Percentiles rank a stretch among this genome's conserved stretches.
These are phyloP conservation scores for Bombus sylvicola DNA, from an alignment of 1,140 invertebrate species.

Conservation along the genomic window DNA sequence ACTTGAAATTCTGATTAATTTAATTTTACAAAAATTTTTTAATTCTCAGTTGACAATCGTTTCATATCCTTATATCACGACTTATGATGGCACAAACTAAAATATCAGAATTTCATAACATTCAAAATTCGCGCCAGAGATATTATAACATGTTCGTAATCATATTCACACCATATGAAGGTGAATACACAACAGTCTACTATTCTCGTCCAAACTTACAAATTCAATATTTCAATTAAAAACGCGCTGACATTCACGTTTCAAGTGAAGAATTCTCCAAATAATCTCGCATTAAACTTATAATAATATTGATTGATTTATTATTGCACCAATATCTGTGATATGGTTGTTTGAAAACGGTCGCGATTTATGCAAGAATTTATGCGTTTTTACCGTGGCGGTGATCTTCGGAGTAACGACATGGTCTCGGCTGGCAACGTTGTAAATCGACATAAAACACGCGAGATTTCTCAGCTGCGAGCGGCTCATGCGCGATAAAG, in stretches of 20 bases:
- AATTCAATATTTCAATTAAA: not conserved
- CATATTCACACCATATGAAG: not conserved
- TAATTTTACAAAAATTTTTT: not conserved
- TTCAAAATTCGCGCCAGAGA: not conserved
- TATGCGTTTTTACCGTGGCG: not conserved
- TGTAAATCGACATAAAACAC: conserved; percentile 47
- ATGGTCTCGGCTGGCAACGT: conserved; percentile 14
- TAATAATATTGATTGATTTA: too few relatives aligned
- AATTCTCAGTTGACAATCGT: not conserved
- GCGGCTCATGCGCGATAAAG: conserved; percentile 46
- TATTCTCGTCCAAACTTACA: not conserved
- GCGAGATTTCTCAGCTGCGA: conserved; percentile 50
- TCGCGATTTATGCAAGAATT: not conserved
- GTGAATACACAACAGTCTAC: not conserved
- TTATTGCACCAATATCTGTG: not conserved
- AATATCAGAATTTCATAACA: not conserved
- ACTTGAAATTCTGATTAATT: not conserved
- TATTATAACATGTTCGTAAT: not conserved
- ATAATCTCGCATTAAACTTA: not conserved
- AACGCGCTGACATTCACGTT: not conserved
- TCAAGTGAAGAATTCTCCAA: not conserved
- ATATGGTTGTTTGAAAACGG: not conserved
- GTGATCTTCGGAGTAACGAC: conserved; percentile 28
- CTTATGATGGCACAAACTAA: not conserved
- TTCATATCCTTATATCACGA: not conserved